Conservation (phyloP, 2,113 vertebrate genomes). For the Nyctereutes procyonoides region DNA sequence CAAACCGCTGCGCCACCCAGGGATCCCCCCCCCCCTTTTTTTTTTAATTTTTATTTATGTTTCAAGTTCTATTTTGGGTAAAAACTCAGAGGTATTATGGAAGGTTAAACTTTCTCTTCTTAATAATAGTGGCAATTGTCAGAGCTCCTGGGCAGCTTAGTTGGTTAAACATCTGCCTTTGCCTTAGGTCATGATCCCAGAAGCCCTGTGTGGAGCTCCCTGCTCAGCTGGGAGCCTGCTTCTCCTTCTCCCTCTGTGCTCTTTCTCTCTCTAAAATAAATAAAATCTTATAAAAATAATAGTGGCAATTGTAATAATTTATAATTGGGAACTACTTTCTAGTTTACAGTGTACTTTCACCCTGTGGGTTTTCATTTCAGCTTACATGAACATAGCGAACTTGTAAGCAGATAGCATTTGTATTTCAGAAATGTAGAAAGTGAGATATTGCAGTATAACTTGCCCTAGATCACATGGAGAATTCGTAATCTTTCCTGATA, state of each 20-base stretch:
- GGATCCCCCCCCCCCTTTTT: too few species aligned
- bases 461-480: neutral
- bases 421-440: constrained; percentile 20
- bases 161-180: neutral
- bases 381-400: neutral
- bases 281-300: neutral
- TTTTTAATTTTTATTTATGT: too few species aligned
- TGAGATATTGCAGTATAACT: neutral
- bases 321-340: neutral
- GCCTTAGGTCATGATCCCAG: neutral
- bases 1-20: too few species aligned
- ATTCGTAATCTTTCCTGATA: neutral
- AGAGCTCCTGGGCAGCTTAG: neutral
- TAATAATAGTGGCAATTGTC: neutral
- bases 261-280: neutral
- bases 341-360: neutral
- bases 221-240: neutral
- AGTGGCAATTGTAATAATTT: neutral
- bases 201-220: too few species aligned
- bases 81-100: neutral
- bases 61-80: constrained; percentile 41
- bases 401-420: neutral
- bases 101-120: constrained; percentile 44
- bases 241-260: neutral
- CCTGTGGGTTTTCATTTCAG: neutral